Evolutionary conservation across 2,888 invertebrate species (phyloP).

Genomic region (Byasa hedistus): DNA sequence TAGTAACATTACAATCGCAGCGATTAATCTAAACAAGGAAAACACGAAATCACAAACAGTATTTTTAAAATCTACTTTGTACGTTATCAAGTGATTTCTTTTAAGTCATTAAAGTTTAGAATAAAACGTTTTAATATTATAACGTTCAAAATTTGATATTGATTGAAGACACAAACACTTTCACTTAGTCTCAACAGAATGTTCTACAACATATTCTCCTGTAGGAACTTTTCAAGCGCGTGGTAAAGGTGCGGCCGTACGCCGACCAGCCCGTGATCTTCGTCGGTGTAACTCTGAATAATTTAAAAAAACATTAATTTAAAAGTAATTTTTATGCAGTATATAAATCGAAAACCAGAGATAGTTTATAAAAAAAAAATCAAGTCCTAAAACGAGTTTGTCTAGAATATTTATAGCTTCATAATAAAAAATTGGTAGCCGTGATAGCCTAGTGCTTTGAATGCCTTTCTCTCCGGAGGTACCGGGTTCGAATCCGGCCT

Average conservation of each 20-base stretch:
- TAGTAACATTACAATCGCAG: not conserved
- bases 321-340: too few species aligned
- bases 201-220: slow-evolving; percentile 62
- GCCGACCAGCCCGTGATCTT: slow-evolving; percentile 91
- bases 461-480: too few species aligned
- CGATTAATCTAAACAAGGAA: too few species aligned
- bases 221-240: slow-evolving; percentile 90
- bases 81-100: not conserved
- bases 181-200: not conserved
- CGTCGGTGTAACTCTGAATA: slow-evolving; percentile 94
- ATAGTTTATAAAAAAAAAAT: too few species aligned
- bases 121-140: not conserved
- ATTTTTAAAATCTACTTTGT: not conserved
- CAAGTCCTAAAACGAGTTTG: too few species aligned
- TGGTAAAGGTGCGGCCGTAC: slow-evolving; percentile 94
- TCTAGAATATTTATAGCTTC: too few species aligned
- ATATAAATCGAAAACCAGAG: too few species aligned
- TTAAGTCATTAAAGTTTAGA: not conserved
- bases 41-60: not conserved
- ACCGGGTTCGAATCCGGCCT: too few species aligned
- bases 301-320: slow-evolving; percentile 20
- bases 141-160: not conserved
- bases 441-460: too few species aligned
- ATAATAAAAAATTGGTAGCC: too few species aligned
- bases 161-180: not conserved